Conservation (phyloP, 2,888 invertebrate genomes). For the Nemurella pictetii region DNA sequence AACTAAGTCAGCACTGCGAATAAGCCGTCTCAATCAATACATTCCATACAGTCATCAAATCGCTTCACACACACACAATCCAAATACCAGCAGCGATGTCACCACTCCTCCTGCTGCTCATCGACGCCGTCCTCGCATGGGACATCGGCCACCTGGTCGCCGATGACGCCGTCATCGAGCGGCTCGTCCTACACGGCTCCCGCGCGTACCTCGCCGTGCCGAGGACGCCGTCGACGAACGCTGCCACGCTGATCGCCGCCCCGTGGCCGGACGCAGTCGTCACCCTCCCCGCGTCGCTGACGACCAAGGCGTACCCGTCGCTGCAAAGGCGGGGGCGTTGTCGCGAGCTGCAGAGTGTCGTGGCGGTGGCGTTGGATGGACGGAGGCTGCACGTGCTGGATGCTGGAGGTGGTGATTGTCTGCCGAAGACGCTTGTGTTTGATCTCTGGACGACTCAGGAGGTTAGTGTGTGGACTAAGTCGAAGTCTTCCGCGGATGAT, state of each 20-base stretch:
- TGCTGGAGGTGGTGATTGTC: conserved; percentile 50
- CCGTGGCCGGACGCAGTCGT: conserved; percentile 51
- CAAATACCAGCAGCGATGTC: not conserved
- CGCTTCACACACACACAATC: not conserved
- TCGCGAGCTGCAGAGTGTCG: conserved; percentile 50
- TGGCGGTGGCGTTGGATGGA: conserved; percentile 50
- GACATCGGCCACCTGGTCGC: conserved; percentile 26
- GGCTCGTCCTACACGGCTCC: conserved; percentile 50
- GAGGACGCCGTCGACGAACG: conserved; percentile 47
- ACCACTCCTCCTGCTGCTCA: not conserved
- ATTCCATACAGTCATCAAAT: not conserved
- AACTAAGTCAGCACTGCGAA: not conserved
- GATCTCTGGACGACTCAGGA: conserved; percentile 50
- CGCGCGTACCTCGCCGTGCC: conserved; percentile 54
- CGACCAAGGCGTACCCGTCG: conserved; percentile 39
- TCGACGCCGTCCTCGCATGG: conserved; percentile 7
- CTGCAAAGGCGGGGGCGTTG: conserved; percentile 47
- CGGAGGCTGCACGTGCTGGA: conserved; percentile 54
- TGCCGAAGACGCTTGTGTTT: conserved; percentile 53
- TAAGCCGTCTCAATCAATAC: not conserved
- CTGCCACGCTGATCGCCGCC: conserved; percentile 51
- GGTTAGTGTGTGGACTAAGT: conserved; percentile 44
- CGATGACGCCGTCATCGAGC: conserved; percentile 36
- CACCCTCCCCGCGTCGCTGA: conserved; percentile 15
- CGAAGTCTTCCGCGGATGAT: too few relatives aligned